phyloP scores from a whole-genome alignment of 2,888 invertebrate species.

The Sphaerophoria taeniata region DNA sequence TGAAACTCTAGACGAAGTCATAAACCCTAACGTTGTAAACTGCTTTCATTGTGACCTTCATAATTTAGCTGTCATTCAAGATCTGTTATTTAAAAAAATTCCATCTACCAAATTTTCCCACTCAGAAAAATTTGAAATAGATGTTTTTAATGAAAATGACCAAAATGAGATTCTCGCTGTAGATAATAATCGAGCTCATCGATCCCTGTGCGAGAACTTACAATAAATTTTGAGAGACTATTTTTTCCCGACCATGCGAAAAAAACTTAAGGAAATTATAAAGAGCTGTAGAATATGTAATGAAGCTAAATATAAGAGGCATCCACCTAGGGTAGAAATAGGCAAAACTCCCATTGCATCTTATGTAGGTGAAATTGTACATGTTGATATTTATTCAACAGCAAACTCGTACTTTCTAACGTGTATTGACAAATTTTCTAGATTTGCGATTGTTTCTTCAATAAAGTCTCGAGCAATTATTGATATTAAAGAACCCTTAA shows the following conservation, averaged over 20 bases:
- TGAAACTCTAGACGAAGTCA: constrained; percentile 2
- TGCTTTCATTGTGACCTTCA: constrained; percentile 47
- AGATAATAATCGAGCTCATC: no score
- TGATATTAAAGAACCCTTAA: constrained; percentile 14
- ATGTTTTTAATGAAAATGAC: no score
- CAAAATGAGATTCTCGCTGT: constrained; percentile 43
- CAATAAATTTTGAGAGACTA: no score
- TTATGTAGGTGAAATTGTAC: constrained; percentile 16
- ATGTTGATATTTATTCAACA: constrained; percentile 42
- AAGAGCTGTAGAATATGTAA: constrained; percentile 9
- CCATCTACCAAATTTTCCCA: constrained; percentile 32
- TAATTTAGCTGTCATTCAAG: constrained; percentile 54
- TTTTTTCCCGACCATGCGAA: no score
- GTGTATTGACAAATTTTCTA: no score
- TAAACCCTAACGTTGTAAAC: constrained; percentile 47
- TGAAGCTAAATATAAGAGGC: constrained; percentile 12
- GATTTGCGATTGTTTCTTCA: no score
- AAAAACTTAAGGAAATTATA: no score
- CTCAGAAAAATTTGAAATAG: constrained; percentile 40
- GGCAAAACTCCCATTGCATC: constrained; percentile 23
- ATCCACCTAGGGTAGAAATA: background rate
- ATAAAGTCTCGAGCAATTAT: constrained; percentile 15
- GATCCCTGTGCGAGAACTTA: no score
- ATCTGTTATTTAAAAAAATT: constrained; percentile 33
- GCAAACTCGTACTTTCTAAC: constrained; percentile 4